These are phyloP conservation scores for Artemia sinica DNA, from an alignment of 2,888 invertebrate species.

Conservation along the genomic window DNA sequence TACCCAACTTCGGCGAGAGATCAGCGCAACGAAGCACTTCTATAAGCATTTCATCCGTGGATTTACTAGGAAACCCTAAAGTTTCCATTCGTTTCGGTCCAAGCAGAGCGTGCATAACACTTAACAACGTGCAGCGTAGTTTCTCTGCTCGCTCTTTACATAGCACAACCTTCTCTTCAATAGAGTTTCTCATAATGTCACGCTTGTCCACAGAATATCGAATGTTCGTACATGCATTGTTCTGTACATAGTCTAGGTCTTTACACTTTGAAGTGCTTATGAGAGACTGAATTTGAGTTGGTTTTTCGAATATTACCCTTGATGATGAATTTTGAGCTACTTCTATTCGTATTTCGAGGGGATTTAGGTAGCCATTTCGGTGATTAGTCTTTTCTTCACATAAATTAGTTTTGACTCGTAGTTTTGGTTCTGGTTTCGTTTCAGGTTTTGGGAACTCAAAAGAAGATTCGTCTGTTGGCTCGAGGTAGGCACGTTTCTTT, in stretches of 20 bases:
- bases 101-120: slow-evolving; percentile 14
- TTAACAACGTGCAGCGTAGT: neutral
- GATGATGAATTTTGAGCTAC: neutral
- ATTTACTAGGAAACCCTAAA: neutral
- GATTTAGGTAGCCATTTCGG: neutral
- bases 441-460: neutral
- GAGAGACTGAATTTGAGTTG: neutral
- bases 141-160: neutral
- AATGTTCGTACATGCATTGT: neutral
- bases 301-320: slow-evolving; percentile 12
- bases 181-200: neutral
- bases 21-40: neutral
- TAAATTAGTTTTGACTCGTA: slow-evolving; percentile 1
- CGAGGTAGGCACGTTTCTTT: slow-evolving; percentile 8
- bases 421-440: neutral
- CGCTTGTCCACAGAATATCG: neutral
- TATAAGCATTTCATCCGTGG: slow-evolving; percentile 13
- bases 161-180: neutral
- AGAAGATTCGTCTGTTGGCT: neutral
- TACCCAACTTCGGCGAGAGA: neutral
- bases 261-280: neutral
- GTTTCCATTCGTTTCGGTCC: slow-evolving; percentile 7
- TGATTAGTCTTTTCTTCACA: neutral
- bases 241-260: neutral
- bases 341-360: slow-evolving; percentile 6